Base-by-base conservation (phyloP, 2,797 vertebrate genomes). In the Streptopelia turtur region DNA sequence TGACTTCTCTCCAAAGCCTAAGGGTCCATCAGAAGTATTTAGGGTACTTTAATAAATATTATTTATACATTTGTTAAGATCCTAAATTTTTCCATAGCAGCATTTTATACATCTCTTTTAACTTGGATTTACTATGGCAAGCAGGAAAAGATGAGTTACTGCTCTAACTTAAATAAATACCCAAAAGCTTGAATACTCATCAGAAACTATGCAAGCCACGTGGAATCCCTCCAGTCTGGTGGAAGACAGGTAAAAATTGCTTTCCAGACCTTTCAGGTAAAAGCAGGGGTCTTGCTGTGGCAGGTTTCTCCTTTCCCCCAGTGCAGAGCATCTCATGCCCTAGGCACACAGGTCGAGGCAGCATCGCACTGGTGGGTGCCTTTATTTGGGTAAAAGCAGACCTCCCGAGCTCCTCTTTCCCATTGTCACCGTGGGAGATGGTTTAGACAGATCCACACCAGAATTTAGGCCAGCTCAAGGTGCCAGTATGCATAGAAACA, bases 371-470 rank as follows among this genome's bases (percentile, higher is more conserved):
- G 20, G 10, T 43, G 17, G 5, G 33, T 23, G 35, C 20, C 16
- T 80, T 66, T 24, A 9, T 61, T 49, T 78, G 56, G 35, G 57
- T 43, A 47, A 41, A 70, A 18, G 11, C 43, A 43, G 24, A 20
- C 5, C 4, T 52, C 9, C 57, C 4, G 5, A n/a, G 52, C 5
- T 66, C 13, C 25, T 70, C 33, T 65, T 77, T 37, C 55, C 25
- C 11, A 11, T 47, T 24, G 2, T 9, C 47, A 23, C 11, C 0
- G 0, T 3, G n/a, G 23, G 4, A 65, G 17, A 20, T 3, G 7
- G 3, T 76, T 82, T 76, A 30, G 70, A 35, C 0, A 43, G 87
- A 53, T 11, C 16, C 6, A 6, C 1, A 0, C 11, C 33, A 28
- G 28, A 65, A 72, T 33, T 9, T 27, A 21, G 63, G 37, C 8